Conservation (phyloP, 2,797 vertebrate species). For the Thunnus albacares region DNA sequence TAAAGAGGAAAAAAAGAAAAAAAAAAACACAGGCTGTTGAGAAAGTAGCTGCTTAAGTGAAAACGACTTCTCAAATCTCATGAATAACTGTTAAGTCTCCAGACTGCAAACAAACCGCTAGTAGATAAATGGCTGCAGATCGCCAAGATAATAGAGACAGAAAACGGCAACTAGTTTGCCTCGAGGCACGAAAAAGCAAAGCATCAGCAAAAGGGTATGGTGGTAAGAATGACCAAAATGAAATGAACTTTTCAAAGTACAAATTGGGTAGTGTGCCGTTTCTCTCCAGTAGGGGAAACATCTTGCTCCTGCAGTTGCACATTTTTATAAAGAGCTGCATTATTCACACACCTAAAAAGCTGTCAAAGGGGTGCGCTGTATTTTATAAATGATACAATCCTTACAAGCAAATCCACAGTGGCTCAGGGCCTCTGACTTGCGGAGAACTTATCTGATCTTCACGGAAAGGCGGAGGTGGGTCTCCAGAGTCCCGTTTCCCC, state of each 20-base stretch:
- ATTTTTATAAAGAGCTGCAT: constrained; percentile 56
- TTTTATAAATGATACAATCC: constrained; percentile 72
- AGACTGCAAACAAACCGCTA: constrained; percentile 59
- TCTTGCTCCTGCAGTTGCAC: constrained; percentile 32
- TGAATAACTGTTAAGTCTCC: constrained; percentile 71
- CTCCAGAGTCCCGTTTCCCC: constrained; percentile 73
- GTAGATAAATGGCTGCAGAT: constrained; percentile 69
- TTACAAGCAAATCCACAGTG: constrained; percentile 49
- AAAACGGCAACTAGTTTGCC: constrained; percentile 50
- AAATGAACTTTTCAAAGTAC: constrained; percentile 55
- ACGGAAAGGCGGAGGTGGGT: constrained; percentile 70
- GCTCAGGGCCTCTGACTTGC: constrained; percentile 55
- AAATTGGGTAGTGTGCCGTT: neutral
- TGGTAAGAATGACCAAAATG: constrained; percentile 31
- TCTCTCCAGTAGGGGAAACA: constrained; percentile 16
- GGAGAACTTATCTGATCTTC: constrained; percentile 78
- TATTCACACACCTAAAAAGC: constrained; percentile 74
- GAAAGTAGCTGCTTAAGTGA: constrained; percentile 73
- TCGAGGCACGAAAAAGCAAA: neutral
- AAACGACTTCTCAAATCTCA: constrained; percentile 70
- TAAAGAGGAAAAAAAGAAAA: constrained; percentile 16
- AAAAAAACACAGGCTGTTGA: constrained; percentile 42
- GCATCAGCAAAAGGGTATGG: constrained; percentile 41
- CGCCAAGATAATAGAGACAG: constrained; percentile 61
- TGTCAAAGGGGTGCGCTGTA: constrained; percentile 33